Conservation (phyloP, 1,140 invertebrate genomes). For the Caenorhabditis elegans region DNA sequence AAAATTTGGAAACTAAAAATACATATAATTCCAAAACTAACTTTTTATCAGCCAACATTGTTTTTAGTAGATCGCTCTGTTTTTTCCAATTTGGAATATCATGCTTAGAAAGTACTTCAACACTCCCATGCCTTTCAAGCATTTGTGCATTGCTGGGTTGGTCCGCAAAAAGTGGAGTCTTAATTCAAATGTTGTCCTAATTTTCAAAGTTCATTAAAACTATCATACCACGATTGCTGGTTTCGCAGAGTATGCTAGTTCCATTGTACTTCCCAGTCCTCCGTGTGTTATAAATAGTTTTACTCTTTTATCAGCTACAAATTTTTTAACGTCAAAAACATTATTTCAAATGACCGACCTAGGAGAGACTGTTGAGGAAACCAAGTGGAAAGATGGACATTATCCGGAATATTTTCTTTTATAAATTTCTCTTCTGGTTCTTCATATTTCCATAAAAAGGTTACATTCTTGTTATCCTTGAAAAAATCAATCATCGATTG, state of each 20-base stretch:
- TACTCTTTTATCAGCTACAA: constrained; percentile 48
- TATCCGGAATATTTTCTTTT: background rate
- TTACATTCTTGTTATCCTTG: background rate
- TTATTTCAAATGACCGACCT: background rate
- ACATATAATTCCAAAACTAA: background rate
- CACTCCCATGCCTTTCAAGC: constrained; percentile 40
- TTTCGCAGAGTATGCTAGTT: constrained; percentile 50
- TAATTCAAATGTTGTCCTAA: background rate
- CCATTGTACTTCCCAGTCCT: constrained; percentile 53
- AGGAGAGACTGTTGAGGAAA: background rate
- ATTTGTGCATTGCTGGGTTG: constrained; percentile 51
- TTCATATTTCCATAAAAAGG: constrained; percentile 6
- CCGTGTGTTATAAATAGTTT: constrained; percentile 56
- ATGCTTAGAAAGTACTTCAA: constrained; percentile 37
- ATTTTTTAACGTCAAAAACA: no score
- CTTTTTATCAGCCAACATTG: constrained; percentile 37
- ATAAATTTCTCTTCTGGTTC: background rate
- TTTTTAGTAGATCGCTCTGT: constrained; percentile 22
- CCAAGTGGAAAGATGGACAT: background rate
- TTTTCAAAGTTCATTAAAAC: background rate
- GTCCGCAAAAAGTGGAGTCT: constrained; percentile 56
- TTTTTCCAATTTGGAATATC: constrained; percentile 32
- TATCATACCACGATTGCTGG: constrained; percentile 47
- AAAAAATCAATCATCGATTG: background rate
- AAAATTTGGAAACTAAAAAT: background rate